phyloP scores from a whole-genome alignment of 2,797 vertebrate species.

The Poecilia wingei region DNA sequence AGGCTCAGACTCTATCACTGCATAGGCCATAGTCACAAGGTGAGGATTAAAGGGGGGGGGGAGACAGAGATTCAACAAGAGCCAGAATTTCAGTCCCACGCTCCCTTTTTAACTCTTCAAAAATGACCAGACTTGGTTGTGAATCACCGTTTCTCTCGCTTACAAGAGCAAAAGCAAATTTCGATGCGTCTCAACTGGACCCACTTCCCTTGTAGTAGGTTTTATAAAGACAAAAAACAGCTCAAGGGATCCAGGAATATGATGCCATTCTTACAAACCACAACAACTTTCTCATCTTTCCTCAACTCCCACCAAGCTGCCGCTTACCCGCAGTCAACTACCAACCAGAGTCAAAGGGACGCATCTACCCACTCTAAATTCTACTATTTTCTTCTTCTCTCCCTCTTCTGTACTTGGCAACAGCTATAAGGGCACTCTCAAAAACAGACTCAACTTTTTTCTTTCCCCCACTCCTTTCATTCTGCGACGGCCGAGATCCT shows the following conservation, averaged over 20 bases:
- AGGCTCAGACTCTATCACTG: constrained; percentile 70
- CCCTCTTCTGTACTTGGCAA: constrained; percentile 36
- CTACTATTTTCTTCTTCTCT: constrained; percentile 7
- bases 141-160: not conserved
- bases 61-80: constrained; percentile 73
- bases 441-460: constrained; percentile 26
- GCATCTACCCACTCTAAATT: constrained; percentile 24
- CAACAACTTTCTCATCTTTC: constrained; percentile 7
- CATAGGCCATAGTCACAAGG: constrained; percentile 74
- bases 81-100: constrained; percentile 65
- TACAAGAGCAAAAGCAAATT: not conserved
- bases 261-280: constrained; percentile 8
- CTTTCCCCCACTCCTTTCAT: not conserved
- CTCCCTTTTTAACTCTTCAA: constrained; percentile 54
- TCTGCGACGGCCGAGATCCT: constrained; percentile 33
- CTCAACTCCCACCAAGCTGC: constrained; percentile 14
- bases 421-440: constrained; percentile 34
- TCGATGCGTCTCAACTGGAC: not conserved
- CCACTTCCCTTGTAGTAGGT: not conserved
- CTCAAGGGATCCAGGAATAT: constrained; percentile 1
- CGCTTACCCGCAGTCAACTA: constrained; percentile 25
- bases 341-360: constrained; percentile 35
- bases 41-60: constrained; percentile 75
- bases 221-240: not conserved
- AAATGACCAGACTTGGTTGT: constrained; percentile 23